Conservation (phyloP, 2,113 vertebrate species). For the Vireo altiloquus region DNA sequence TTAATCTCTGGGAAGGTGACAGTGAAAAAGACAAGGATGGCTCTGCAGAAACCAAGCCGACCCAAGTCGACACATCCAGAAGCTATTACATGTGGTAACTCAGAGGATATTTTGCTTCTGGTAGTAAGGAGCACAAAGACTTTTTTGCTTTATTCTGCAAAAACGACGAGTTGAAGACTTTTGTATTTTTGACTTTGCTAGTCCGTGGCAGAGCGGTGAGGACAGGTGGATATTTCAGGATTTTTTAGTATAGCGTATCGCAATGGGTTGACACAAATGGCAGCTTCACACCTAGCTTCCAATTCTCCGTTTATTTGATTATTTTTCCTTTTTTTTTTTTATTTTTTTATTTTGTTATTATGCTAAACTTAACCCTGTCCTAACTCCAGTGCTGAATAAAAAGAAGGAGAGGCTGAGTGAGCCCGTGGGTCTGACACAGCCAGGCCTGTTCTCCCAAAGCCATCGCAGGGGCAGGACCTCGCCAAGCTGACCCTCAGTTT, state of each 20-base stretch:
- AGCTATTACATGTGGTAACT: slow-evolving; percentile 99
- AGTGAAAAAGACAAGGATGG: slow-evolving; percentile 95
- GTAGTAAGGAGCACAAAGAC: slow-evolving; percentile 85
- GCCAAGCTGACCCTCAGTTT: slow-evolving; percentile 49
- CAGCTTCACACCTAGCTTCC: slow-evolving; percentile 81
- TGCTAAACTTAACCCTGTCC: slow-evolving; percentile 80
- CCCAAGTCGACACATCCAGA: slow-evolving; percentile 96
- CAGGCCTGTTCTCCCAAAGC: slow-evolving; percentile 40
- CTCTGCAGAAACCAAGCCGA: slow-evolving; percentile 85
- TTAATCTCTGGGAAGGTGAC: slow-evolving; percentile 97
- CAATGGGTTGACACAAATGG: slow-evolving; percentile 78
- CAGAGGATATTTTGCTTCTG: slow-evolving; percentile 77
- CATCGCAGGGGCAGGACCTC: slow-evolving; percentile 59
- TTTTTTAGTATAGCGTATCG: slow-evolving; percentile 85
- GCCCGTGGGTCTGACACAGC: background rate
- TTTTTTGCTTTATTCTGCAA: slow-evolving; percentile 88
- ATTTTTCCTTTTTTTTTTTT: background rate
- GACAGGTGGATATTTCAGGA: slow-evolving; percentile 74
- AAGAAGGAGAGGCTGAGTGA: slow-evolving; percentile 40
- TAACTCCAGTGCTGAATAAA: slow-evolving; percentile 75
- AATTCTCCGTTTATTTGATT: background rate
- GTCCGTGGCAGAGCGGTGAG: slow-evolving; percentile 75
- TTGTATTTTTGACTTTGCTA: slow-evolving; percentile 86
- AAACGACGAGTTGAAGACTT: slow-evolving; percentile 79
- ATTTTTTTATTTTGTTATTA: slow-evolving; percentile 62